Percentiles rank a stretch among this genome's conserved stretches.
Evolutionary conservation across 2,888 invertebrate genomes (phyloP).

Genomic region (Lycocerus yunnanus): DNA sequence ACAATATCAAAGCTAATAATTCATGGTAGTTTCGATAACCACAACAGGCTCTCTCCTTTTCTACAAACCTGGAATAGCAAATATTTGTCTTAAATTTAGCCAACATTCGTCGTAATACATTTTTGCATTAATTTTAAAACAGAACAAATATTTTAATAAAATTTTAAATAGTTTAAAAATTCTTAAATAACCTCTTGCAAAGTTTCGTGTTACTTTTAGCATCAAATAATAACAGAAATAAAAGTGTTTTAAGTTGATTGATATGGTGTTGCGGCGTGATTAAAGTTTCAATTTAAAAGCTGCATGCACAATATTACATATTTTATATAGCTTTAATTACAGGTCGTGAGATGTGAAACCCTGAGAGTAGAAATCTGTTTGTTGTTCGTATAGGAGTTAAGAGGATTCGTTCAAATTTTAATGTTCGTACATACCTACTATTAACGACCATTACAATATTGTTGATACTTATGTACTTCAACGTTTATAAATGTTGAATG

Average conservation of each 20-base stretch:
- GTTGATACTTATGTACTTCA: background rate
- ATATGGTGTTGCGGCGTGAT: conserved; percentile 14
- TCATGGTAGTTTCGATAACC: background rate
- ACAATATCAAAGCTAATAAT: background rate
- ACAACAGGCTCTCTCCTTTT: background rate
- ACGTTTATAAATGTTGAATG: background rate
- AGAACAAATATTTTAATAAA: background rate
- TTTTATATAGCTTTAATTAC: conserved; percentile 36
- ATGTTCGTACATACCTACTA: background rate
- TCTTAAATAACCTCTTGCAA: background rate
- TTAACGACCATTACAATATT: background rate
- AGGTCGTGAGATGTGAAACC: conserved; percentile 18
- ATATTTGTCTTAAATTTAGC: background rate
- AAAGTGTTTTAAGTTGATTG: conserved; percentile 12
- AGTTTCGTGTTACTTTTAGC: background rate
- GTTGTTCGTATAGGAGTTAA: conserved; percentile 9
- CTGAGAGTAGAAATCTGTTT: conserved; percentile 15
- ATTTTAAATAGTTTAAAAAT: background rate
- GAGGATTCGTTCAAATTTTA: background rate
- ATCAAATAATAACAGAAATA: background rate
- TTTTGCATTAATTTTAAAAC: background rate
- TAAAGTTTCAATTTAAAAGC: conserved; percentile 12
- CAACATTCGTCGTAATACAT: background rate
- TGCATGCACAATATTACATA: conserved; percentile 15
- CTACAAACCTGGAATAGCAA: background rate